Evolutionary conservation across 1,140 invertebrate species (phyloP).

Genomic region (Spodoptera frugiperda): DNA sequence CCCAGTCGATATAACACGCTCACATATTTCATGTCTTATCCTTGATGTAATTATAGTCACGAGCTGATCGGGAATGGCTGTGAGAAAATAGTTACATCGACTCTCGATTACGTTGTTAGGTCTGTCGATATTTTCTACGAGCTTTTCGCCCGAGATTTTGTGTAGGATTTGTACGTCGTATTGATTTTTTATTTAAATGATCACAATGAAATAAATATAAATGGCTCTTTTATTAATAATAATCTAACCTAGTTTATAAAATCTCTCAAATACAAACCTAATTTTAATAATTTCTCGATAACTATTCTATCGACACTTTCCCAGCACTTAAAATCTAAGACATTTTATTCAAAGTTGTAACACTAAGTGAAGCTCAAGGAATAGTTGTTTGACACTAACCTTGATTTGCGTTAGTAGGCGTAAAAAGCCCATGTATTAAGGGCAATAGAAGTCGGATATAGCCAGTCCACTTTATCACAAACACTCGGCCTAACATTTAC

Average conservation of each 20-base stretch:
- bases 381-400: conserved; percentile 33
- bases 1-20: conserved; percentile 48
- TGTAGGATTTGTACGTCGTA: too few relatives aligned
- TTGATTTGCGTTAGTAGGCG: conserved; percentile 10
- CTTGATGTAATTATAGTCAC: conserved; percentile 21
- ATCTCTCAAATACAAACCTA: too few relatives aligned
- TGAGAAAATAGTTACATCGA: not conserved
- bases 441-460: conserved; percentile 30
- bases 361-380: conserved; percentile 1
- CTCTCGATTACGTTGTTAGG: too few relatives aligned
- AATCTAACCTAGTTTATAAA: too few relatives aligned
- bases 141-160: too few relatives aligned
- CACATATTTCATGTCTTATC: conserved; percentile 36
- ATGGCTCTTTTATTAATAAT: too few relatives aligned
- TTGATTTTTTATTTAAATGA: too few relatives aligned
- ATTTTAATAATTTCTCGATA: too few relatives aligned
- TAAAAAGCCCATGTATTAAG: conserved; percentile 17
- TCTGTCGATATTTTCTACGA: too few relatives aligned
- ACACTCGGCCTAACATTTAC: conserved; percentile 15
- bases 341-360: not conserved
- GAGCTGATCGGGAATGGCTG: not conserved
- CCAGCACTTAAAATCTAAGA: too few relatives aligned
- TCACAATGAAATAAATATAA: too few relatives aligned
- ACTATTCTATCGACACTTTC: too few relatives aligned
- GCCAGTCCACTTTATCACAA: conserved; percentile 27